Percentiles rank a stretch among this genome's conserved stretches.
These are phyloP conservation scores for Laticauda laticaudata DNA, from an alignment of 2,113 vertebrate genomes.

Conservation along the genomic window DNA sequence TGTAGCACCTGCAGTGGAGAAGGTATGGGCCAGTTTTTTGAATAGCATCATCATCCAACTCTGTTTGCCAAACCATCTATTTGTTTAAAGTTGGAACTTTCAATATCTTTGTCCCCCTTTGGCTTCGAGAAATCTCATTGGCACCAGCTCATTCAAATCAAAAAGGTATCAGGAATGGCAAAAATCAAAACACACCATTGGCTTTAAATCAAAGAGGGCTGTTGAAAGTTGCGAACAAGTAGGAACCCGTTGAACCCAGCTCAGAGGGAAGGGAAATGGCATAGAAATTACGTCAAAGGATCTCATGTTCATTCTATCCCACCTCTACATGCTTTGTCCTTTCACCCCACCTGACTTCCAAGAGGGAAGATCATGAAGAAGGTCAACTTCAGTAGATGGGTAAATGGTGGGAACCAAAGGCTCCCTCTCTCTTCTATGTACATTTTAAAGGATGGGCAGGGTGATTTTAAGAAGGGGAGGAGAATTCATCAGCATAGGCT, in stretches of 20 bases:
- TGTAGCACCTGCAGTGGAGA: not conserved
- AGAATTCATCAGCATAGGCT: not conserved
- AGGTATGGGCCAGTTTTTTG: not conserved
- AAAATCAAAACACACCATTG: not conserved
- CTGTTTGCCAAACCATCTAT: not conserved
- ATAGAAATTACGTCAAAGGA: not conserved
- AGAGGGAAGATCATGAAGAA: too few relatives aligned
- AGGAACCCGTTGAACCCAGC: not conserved
- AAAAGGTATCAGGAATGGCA: not conserved
- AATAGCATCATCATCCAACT: fast-evolving
- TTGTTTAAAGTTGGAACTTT: not conserved
- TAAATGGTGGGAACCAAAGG: not conserved
- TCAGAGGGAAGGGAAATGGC: not conserved
- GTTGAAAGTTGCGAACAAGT: constrained; percentile 17
- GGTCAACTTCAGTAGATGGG: not conserved
- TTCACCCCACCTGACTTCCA: not conserved
- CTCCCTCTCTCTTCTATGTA: not conserved
- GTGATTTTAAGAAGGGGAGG: not conserved
- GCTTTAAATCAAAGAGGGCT: not conserved
- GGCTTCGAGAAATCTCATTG: not conserved
- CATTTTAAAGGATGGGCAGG: not conserved
- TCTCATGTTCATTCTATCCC: not conserved
- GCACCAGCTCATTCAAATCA: not conserved
- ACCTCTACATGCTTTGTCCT: too few relatives aligned
- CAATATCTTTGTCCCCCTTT: not conserved